Evolutionary conservation across 2,113 vertebrate species (phyloP).

Genomic region (Cheirogaleus medius): DNA sequence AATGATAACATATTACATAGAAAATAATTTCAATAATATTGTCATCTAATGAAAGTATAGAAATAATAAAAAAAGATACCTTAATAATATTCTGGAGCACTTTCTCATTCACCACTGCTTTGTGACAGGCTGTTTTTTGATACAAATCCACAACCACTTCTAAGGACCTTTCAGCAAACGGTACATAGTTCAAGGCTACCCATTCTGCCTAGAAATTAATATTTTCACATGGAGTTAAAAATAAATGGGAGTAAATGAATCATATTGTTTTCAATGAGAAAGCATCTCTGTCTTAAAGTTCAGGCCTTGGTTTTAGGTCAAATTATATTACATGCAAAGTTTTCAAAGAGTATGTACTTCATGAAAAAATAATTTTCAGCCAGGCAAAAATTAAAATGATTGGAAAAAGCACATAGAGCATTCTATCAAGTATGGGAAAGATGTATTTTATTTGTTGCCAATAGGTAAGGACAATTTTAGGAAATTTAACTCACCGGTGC

Average conservation of each 20-base stretch:
- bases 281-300: conserved; percentile 62
- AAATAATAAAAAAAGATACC: conserved; percentile 84
- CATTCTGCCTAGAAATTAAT: conserved; percentile 94
- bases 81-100: conserved; percentile 97
- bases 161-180: conserved; percentile 97
- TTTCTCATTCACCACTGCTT: conserved; percentile 97
- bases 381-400: conserved; percentile 76
- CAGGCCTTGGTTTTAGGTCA: conserved; percentile 68
- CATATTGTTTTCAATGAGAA: conserved; percentile 36
- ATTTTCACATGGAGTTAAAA: conserved; percentile 67
- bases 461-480: conserved; percentile 87
- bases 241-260: conserved; percentile 25
- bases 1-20: neutral
- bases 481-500: conserved; percentile 98
- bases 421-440: conserved; percentile 76
- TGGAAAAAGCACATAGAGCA: conserved; percentile 72
- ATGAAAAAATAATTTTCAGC: conserved; percentile 71
- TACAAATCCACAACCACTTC: conserved; percentile 98
- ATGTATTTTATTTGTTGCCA: conserved; percentile 79
- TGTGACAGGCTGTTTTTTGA: conserved; percentile 99
- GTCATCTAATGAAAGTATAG: conserved; percentile 28
- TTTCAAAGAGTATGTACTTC: conserved; percentile 71
- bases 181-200: conserved; percentile 99
- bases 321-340: conserved; percentile 83
- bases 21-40: conserved; percentile 30